These are phyloP conservation scores for Nematostella vectensis DNA, from an alignment of 92 coral and sea anemone genomes.

Conservation along the genomic window DNA sequence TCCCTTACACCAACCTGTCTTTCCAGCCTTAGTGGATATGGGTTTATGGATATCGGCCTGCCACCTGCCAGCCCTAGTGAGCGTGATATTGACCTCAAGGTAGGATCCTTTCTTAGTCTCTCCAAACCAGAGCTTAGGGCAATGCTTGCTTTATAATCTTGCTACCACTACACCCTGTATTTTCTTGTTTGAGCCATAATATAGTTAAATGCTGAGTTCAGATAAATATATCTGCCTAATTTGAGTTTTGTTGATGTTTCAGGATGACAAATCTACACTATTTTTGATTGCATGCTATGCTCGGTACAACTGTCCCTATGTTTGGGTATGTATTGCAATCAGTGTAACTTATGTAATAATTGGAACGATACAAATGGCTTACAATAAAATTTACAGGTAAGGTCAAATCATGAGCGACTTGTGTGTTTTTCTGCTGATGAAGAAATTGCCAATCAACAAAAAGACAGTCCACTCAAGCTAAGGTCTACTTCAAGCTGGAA, in stretches of 20 bases:
- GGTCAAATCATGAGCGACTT: conserved; percentile 93
- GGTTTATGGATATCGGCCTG: conserved; percentile 92
- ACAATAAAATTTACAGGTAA: conserved; percentile 63
- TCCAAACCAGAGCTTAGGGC: neutral
- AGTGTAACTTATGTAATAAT: too few species aligned
- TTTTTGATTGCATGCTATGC: conserved; percentile 96
- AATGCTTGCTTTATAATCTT: too few species aligned
- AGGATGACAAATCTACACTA: conserved; percentile 89
- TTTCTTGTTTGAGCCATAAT: too few species aligned
- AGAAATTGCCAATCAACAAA: conserved; percentile 60
- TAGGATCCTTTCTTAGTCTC: too few species aligned
- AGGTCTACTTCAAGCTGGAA: conserved; percentile 84
- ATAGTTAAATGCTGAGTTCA: too few species aligned
- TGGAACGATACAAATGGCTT: too few species aligned
- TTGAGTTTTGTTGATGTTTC: conserved; percentile 2
- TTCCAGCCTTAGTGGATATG: conserved; percentile 79
- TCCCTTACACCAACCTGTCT: too few species aligned
- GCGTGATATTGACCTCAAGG: conserved; percentile 90
- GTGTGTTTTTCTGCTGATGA: conserved; percentile 65
- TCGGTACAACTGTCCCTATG: conserved; percentile 91
- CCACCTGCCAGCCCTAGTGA: conserved; percentile 99
- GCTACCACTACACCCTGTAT: too few species aligned
- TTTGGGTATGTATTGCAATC: conserved; percentile 96
- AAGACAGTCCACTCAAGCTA: conserved; percentile 88
- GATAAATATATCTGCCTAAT: too few species aligned